These are phyloP conservation scores for Tanypteryx hageni DNA, from an alignment of 2,888 invertebrate species.

Conservation along the genomic window DNA sequence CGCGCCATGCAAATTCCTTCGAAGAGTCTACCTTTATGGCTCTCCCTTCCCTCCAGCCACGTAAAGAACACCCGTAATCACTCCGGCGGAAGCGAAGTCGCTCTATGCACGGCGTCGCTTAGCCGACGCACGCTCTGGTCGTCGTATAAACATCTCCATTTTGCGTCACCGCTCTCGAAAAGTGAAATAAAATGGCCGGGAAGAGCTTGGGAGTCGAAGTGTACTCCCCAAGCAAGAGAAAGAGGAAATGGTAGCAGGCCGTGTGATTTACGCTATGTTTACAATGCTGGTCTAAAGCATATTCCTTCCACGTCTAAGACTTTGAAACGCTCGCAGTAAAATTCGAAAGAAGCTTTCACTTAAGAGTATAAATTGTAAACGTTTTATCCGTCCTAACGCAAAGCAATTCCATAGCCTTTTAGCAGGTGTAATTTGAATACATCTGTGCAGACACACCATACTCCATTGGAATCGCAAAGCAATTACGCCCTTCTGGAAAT, in stretches of 20 bases:
- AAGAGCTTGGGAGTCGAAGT: neutral
- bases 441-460: too few species aligned
- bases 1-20: neutral
- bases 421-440: too few species aligned
- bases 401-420: too few species aligned
- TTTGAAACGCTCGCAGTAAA: neutral
- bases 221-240: neutral
- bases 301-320: neutral
- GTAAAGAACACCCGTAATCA: neutral
- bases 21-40: neutral
- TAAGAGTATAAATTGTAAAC: neutral
- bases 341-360: neutral
- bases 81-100: neutral
- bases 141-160: constrained; percentile 3
- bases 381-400: too few species aligned
- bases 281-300: neutral
- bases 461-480: too few species aligned
- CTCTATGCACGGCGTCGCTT: too few species aligned
- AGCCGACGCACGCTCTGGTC: neutral
- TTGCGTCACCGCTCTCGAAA: neutral
- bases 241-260: neutral
- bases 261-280: constrained; percentile 12
- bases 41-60: neutral
- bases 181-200: neutral
- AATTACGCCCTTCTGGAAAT: too few species aligned